phyloP scores from a whole-genome alignment of 2,113 vertebrate species.

The Ameiurus melas region DNA sequence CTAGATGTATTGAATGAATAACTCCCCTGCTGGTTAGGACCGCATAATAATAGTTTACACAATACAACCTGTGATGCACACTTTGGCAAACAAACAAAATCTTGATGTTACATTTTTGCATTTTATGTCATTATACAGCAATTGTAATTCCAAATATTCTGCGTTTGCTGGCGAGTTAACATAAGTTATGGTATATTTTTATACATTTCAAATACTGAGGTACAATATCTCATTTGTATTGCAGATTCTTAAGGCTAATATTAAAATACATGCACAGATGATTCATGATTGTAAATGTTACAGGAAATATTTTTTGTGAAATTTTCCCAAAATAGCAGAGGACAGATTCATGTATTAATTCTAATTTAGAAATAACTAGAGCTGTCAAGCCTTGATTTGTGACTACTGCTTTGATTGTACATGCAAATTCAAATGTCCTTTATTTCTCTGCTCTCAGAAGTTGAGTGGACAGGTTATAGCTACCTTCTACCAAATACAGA shows the following conservation, averaged over 20 bases:
- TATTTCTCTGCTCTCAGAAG: conserved; percentile 60
- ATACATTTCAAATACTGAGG: not conserved
- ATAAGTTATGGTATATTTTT: not conserved
- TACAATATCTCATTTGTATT: not conserved
- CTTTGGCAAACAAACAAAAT: not conserved
- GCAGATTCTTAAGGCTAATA: not conserved
- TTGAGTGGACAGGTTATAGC: conserved; percentile 70
- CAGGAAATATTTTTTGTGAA: not conserved
- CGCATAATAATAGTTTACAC: not conserved
- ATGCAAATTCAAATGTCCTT: not conserved
- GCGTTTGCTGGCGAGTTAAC: not conserved
- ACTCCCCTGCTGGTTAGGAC: not conserved
- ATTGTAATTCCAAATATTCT: not conserved
- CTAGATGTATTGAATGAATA: not conserved
- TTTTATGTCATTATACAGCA: not conserved
- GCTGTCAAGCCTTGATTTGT: not conserved
- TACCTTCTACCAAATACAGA: conserved; percentile 60
- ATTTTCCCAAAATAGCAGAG: not conserved
- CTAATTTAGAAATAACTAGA: not conserved
- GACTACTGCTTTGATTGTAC: not conserved
- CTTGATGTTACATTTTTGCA: not conserved
- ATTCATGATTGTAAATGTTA: not conserved
- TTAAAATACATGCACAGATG: not conserved
- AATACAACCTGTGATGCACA: not conserved
- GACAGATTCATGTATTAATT: not conserved